These are phyloP conservation scores for Choloepus didactylus DNA, from an alignment of 2,797 vertebrate genomes.

Conservation along the genomic window DNA sequence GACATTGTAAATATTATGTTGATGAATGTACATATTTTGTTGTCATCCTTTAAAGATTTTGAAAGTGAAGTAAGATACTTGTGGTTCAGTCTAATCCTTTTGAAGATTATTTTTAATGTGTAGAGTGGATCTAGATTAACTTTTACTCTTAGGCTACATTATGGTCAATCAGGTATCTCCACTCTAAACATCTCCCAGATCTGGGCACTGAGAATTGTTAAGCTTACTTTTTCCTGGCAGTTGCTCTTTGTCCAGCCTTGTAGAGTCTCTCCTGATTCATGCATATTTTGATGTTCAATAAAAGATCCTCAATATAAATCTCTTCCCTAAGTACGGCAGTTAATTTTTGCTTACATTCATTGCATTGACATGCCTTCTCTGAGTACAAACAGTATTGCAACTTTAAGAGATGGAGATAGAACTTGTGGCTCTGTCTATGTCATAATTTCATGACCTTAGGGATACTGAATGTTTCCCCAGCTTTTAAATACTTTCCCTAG, in stretches of 20 bases:
- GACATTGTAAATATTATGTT: neutral
- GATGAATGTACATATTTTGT: neutral
- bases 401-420: too few species aligned
- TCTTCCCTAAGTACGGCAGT: too few species aligned
- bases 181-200: neutral
- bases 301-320: neutral
- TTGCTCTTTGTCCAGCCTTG: neutral
- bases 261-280: neutral
- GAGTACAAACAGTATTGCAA: too few species aligned
- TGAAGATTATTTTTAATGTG: conserved; percentile 9
- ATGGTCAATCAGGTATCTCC: neutral
- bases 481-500: neutral
- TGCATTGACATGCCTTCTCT: too few species aligned
- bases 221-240: neutral
- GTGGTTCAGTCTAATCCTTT: neutral
- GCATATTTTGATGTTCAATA: neutral
- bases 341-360: too few species aligned
- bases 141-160: neutral
- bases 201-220: neutral
- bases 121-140: neutral
- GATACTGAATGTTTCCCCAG: neutral
- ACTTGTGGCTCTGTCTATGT: too few species aligned
- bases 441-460: neutral
- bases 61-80: neutral
- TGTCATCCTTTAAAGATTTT: neutral